Percentiles rank a stretch among this genome's conserved stretches.
Evolutionary conservation across 2,797 vertebrate species (phyloP).

Genomic region (Diplodus sargus): DNA sequence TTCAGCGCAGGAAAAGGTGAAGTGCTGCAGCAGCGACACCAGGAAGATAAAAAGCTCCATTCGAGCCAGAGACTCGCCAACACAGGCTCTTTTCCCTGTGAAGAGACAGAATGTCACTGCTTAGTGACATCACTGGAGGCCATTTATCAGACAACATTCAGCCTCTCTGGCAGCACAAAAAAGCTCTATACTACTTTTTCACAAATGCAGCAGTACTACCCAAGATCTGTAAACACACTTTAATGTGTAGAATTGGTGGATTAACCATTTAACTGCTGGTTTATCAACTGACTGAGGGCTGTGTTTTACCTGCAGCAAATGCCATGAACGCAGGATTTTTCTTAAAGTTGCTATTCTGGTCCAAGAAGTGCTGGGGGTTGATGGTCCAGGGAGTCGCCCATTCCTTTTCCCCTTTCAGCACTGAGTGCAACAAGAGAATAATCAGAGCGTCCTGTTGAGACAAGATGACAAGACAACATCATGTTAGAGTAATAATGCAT

Average conservation of each 20-base stretch:
- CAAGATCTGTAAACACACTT: no score
- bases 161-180: no score
- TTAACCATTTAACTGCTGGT: background rate
- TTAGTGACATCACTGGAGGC: no score
- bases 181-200: no score
- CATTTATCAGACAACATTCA: no score
- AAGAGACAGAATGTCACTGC: background rate
- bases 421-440: constrained; percentile 79
- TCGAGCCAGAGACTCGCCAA: constrained; percentile 85
- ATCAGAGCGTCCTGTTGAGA: constrained; percentile 71
- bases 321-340: constrained; percentile 80
- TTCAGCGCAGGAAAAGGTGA: constrained; percentile 67
- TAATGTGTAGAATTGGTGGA: background rate
- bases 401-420: constrained; percentile 74
- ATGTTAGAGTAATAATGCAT: background rate
- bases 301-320: constrained; percentile 79
- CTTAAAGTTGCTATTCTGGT: constrained; percentile 80
- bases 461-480: background rate
- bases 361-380: constrained; percentile 81
- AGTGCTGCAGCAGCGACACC: constrained; percentile 80
- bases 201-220: no score
- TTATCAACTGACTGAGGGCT: background rate
- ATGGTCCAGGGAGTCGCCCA: constrained; percentile 77
- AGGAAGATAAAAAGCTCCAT: constrained; percentile 88
- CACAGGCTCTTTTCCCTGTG: constrained; percentile 86